Evolutionary conservation across 2,113 vertebrate species (phyloP).

Genomic region (Hemiprocne comata): DNA sequence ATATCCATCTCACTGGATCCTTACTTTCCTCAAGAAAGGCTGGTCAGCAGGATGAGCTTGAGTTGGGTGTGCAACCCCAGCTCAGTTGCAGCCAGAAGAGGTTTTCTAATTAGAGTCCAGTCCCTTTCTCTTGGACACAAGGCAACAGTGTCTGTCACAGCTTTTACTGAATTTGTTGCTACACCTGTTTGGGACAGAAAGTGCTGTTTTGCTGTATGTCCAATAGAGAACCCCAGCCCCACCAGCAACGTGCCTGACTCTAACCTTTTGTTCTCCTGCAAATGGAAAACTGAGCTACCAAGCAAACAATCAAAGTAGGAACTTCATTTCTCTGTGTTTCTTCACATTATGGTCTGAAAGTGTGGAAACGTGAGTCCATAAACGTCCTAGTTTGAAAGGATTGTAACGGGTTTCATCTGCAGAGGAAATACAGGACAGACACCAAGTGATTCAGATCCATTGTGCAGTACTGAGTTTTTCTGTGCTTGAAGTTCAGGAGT

Average conservation of each 20-base stretch:
- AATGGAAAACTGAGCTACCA: neutral
- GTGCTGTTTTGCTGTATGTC: neutral
- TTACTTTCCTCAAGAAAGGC: neutral
- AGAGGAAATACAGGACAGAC: neutral
- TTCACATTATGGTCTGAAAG: neutral
- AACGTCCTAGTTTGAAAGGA: neutral
- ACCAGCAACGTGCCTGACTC: neutral
- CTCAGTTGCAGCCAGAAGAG: neutral
- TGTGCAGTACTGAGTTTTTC: neutral
- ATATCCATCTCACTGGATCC: neutral
- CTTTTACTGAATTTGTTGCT: neutral
- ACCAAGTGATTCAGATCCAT: neutral
- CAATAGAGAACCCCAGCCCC: neutral
- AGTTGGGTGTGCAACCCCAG: neutral
- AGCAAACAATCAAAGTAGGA: neutral
- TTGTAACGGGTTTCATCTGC: neutral
- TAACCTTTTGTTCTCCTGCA: neutral
- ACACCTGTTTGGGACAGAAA: neutral
- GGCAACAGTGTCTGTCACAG: neutral
- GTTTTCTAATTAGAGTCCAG: neutral
- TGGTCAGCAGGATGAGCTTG: neutral
- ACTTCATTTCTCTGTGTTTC: neutral
- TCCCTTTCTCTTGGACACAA: neutral
- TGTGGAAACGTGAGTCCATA: accelerated
- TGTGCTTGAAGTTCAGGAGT: neutral